Conservation (phyloP, 64 coral and sea anemone genomes). For the Actinia tenebrosa region DNA sequence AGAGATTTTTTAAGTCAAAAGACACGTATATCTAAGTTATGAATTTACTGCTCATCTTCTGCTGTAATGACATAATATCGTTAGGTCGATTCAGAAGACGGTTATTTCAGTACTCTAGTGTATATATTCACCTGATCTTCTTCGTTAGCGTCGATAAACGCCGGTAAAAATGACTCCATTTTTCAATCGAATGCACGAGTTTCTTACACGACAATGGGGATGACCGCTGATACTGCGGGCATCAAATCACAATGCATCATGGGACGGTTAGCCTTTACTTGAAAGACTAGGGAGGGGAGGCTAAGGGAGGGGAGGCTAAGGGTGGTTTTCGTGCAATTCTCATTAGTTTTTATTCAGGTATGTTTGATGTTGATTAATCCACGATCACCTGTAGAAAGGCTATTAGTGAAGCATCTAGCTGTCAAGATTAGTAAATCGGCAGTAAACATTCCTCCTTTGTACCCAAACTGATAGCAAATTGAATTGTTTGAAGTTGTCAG, state of each 20-base stretch:
- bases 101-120: not conserved
- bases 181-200: slow-evolving; percentile 20
- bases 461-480: not conserved
- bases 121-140: slow-evolving; percentile 73
- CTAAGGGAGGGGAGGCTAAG: no score
- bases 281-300: no score
- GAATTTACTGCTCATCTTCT: not conserved
- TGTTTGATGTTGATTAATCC: no score
- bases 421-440: not conserved
- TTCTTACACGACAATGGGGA: not conserved
- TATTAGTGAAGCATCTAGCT: not conserved
- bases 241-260: not conserved
- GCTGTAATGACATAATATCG: not conserved
- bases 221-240: not conserved
- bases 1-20: not conserved
- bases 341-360: no score
- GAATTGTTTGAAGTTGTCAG: not conserved
- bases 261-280: not conserved
- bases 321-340: no score
- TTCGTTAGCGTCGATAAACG: slow-evolving; percentile 81
- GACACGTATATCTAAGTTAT: slow-evolving; percentile 5
- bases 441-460: slow-evolving; percentile 3
- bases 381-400: no score
- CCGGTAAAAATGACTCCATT: slow-evolving; percentile 91
- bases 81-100: not conserved